Conservation (phyloP, 2,113 vertebrate species). For the Podarcis raffonei region DNA sequence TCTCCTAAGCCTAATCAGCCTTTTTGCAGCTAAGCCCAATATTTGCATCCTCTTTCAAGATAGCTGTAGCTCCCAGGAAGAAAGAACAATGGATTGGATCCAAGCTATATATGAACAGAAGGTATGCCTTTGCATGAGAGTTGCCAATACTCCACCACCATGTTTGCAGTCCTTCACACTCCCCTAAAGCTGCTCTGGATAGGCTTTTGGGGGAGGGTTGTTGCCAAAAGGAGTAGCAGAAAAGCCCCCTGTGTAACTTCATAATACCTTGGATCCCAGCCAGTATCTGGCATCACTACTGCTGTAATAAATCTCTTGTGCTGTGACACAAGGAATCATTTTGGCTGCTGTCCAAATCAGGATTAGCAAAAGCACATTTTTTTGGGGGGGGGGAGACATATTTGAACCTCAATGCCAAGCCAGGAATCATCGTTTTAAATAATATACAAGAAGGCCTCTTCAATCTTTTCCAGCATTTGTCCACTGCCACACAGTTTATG, state of each 20-base stretch:
- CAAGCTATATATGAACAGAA: neutral
- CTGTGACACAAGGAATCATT: neutral
- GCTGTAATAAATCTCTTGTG: constrained; percentile 5
- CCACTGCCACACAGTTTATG: rapidly evolving
- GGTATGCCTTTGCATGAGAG: neutral
- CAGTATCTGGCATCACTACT: constrained; percentile 1
- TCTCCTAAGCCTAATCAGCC: constrained; percentile 32
- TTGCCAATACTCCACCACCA: neutral
- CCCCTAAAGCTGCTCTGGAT: neutral
- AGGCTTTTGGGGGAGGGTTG: neutral
- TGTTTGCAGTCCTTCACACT: neutral
- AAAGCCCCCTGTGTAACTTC: neutral
- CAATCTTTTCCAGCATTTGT: neutral
- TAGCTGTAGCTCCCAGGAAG: neutral
- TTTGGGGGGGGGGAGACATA: neutral
- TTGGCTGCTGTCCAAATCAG: constrained; percentile 7
- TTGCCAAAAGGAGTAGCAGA: neutral
- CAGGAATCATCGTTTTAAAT: neutral
- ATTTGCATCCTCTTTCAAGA: constrained; percentile 36
- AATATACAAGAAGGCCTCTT: neutral
- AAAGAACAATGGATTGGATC: neutral
- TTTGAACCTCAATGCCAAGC: constrained; percentile 16
- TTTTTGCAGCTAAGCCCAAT: constrained; percentile 3
- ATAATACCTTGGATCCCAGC: neutral
- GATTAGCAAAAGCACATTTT: neutral